Base-by-base conservation (phyloP, 2,113 vertebrate species). In the Buteo buteo region DNA sequence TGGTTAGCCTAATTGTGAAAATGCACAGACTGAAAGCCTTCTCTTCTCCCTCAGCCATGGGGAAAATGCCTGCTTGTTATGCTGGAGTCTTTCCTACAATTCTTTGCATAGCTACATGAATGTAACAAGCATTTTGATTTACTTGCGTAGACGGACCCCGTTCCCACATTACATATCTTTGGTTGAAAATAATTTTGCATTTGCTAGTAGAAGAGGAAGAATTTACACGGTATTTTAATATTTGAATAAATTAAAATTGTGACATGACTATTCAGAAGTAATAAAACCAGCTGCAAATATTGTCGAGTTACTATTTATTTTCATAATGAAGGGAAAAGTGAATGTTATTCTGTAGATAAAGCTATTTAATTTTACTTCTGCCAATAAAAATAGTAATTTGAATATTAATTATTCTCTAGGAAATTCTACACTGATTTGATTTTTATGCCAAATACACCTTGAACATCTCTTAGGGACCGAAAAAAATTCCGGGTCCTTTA, bases 111-210 rank as follows among this genome's bases (percentile, higher is more conserved):
- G 44, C 38, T 86, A 69, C 38, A 15, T 55, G 50, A 93, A 93
- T 52, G 29, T 55, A 87, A 74, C 40, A 89, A 90, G 59, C 42
- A 85, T 90, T 97, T 67, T 88, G 22, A 90, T 85, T 82, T 70
- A 67, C 29, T 86, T 85, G 16, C 25, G 0, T 44, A 66, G 78
- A 89, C 17, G 14, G 11, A 90, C 11, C 6, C 28, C 16, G 59
- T 95, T 96, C 94, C 89, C 84, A 73, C 25, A 66, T 79, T 85
- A 66, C 28, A 19, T 80, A 40, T 42, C 58, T 84, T 89, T 66
- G 28, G n/a, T 62, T 97, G 36, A 90, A 90, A 52, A 81, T 55
- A 38, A 77, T 70, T 95, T 94, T 95, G 64, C 87, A 96, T 86
- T 72, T 88, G 14, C 38, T 88, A 66, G 74, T 80, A 78, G 73